phyloP scores from a whole-genome alignment of 1,140 invertebrate species.

The Drosophila melanica region DNA sequence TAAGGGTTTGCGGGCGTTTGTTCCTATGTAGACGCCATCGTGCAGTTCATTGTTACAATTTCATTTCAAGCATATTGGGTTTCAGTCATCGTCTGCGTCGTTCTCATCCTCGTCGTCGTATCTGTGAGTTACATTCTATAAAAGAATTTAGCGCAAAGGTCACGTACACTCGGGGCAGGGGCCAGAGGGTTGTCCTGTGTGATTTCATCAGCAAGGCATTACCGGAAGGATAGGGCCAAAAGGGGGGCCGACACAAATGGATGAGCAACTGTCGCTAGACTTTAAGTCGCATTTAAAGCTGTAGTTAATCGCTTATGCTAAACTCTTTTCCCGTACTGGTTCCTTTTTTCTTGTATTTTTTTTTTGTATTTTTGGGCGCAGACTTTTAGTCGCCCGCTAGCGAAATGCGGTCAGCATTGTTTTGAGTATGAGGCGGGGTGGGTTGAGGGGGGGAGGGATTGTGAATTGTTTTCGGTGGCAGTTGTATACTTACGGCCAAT shows the following conservation, averaged over 20 bases:
- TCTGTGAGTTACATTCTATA: slow-evolving; percentile 52
- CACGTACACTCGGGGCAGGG: slow-evolving; percentile 49
- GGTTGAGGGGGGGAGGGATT: neutral
- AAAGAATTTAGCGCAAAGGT: slow-evolving; percentile 71
- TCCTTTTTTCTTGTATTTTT: neutral
- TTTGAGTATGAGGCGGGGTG: neutral
- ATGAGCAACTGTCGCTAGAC: slow-evolving; percentile 13
- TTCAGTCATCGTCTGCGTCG: slow-evolving; percentile 50
- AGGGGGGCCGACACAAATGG: neutral
- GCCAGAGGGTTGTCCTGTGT: slow-evolving; percentile 8
- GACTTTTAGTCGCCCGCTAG: slow-evolving; percentile 30
- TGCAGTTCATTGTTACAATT: slow-evolving; percentile 78
- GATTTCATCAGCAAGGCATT: slow-evolving; percentile 25
- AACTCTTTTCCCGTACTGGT: slow-evolving; percentile 5
- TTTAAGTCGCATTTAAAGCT: slow-evolving; percentile 54
- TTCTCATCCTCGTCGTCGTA: neutral
- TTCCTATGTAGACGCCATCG: slow-evolving; percentile 13
- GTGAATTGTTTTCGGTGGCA: neutral
- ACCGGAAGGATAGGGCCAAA: neutral
- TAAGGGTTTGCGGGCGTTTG: slow-evolving; percentile 15
- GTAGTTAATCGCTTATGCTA: slow-evolving; percentile 54
- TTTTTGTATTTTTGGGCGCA: slow-evolving; percentile 11
- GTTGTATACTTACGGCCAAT: slow-evolving; percentile 13
- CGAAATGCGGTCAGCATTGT: slow-evolving; percentile 23
- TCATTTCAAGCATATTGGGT: slow-evolving; percentile 75